Evolutionary conservation across 1,140 invertebrate genomes (phyloP).

Genomic region (Bicyclus anynana): DNA sequence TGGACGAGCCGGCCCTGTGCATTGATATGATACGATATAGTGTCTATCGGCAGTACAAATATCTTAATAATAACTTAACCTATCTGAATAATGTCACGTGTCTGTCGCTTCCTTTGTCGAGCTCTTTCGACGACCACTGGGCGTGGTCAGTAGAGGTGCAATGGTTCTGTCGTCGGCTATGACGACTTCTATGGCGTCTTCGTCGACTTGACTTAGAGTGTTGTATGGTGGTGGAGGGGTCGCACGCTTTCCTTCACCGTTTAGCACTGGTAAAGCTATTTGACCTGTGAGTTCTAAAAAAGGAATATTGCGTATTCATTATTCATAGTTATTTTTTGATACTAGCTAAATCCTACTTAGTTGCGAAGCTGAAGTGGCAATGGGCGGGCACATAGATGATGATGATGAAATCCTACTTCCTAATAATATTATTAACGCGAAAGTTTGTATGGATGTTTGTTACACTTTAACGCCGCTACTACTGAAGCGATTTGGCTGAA

Average conservation of each 20-base stretch:
- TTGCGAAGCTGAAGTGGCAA: too few relatives aligned
- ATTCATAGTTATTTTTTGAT: too few relatives aligned
- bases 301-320: too few relatives aligned
- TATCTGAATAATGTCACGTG: slow-evolving; percentile 30
- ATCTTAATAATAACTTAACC: background rate
- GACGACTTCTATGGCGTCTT: slow-evolving; percentile 47
- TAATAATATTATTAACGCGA: too few relatives aligned
- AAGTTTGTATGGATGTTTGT: too few relatives aligned
- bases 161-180: slow-evolving; percentile 43
- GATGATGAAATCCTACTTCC: too few relatives aligned
- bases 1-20: too few relatives aligned
- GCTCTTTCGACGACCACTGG: slow-evolving; percentile 26
- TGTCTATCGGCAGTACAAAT: background rate
- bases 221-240: slow-evolving; percentile 54
- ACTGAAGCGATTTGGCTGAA: too few relatives aligned
- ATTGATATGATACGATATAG: too few relatives aligned
- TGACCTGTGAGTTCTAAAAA: slow-evolving; percentile 55
- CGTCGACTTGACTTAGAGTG: slow-evolving; percentile 40
- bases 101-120: slow-evolving; percentile 37
- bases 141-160: slow-evolving; percentile 37
- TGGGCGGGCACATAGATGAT: too few relatives aligned
- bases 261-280: slow-evolving; percentile 44
- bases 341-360: too few relatives aligned
- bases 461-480: too few relatives aligned
- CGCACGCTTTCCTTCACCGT: slow-evolving; percentile 18